Evolutionary conservation across 2,113 vertebrate genomes (phyloP).

Genomic region (Oreochromis spilurus): DNA sequence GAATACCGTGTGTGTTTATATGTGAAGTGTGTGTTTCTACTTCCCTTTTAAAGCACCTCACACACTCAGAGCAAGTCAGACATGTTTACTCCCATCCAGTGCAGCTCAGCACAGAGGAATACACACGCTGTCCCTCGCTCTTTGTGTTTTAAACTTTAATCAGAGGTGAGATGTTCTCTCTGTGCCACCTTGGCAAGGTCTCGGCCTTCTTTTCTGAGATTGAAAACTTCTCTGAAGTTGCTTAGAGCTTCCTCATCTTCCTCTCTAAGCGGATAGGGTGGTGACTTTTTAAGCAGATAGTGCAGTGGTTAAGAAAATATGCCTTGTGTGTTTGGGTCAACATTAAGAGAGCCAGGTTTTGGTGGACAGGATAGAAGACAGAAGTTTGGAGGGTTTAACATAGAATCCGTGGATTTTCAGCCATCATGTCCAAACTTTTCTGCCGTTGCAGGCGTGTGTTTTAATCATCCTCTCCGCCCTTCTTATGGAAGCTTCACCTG

Average conservation of each 20-base stretch:
- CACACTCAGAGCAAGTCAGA: neutral
- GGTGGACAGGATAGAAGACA: neutral
- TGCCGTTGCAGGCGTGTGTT: neutral
- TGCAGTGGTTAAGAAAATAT: conserved; percentile 23
- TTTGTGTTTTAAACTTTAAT: neutral
- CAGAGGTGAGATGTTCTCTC: neutral
- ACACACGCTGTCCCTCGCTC: neutral
- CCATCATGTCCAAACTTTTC: neutral
- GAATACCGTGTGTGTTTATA: neutral
- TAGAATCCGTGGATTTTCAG: neutral
- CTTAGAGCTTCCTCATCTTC: conserved; percentile 7
- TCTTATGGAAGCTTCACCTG: neutral
- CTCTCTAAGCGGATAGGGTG: conserved; percentile 2
- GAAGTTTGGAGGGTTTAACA: neutral
- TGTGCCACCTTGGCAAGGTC: neutral
- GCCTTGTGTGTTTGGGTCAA: neutral
- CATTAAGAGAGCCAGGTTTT: neutral
- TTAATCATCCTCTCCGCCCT: neutral
- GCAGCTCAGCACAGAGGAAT: neutral
- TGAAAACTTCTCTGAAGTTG: conserved; percentile 8
- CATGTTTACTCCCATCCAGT: neutral
- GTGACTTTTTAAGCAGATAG: conserved; percentile 24
- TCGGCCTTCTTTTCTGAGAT: conserved; percentile 1
- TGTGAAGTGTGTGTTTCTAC: neutral
- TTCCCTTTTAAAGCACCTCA: neutral